Conservation (phyloP, 2,888 invertebrate genomes). For the Theodoxus fluviatilis region DNA sequence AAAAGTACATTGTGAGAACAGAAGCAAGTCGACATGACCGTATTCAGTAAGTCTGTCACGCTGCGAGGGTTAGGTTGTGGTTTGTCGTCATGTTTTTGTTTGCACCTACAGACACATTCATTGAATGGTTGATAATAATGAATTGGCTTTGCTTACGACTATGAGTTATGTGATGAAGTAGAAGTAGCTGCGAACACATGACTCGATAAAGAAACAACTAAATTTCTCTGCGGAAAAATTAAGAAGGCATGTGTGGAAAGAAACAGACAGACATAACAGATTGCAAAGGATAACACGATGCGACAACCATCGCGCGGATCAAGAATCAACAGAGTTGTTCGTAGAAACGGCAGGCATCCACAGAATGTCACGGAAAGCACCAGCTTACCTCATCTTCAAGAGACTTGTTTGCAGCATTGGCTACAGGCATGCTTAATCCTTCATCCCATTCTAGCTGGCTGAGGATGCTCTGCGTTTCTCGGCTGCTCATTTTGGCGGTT, state of each 20-base stretch:
- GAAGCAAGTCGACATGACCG: too few relatives aligned
- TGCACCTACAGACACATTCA: conserved; percentile 1
- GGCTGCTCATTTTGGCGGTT: conserved; percentile 40
- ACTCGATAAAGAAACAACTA: too few relatives aligned
- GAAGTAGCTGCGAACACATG: too few relatives aligned
- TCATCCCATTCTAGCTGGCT: conserved; percentile 65
- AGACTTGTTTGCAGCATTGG: conserved; percentile 62
- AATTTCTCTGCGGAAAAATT: not conserved
- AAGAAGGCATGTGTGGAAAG: not conserved
- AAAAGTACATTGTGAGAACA: too few relatives aligned
- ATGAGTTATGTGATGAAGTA: too few relatives aligned
- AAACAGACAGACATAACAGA: not conserved
- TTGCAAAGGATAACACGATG: not conserved
- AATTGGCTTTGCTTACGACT: too few relatives aligned
- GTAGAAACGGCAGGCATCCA: not conserved
- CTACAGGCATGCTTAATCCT: conserved; percentile 64
- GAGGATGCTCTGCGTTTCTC: conserved; percentile 53
- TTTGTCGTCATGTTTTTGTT: too few relatives aligned
- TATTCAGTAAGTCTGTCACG: too few relatives aligned
- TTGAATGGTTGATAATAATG: too few relatives aligned
- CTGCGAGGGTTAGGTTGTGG: too few relatives aligned
- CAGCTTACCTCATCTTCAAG: conserved; percentile 60
- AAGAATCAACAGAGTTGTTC: not conserved
- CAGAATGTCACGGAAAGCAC: not conserved
- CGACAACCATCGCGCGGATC: too few relatives aligned